These are phyloP conservation scores for Aquatica leii DNA, from an alignment of 2,888 invertebrate species.

Conservation along the genomic window DNA sequence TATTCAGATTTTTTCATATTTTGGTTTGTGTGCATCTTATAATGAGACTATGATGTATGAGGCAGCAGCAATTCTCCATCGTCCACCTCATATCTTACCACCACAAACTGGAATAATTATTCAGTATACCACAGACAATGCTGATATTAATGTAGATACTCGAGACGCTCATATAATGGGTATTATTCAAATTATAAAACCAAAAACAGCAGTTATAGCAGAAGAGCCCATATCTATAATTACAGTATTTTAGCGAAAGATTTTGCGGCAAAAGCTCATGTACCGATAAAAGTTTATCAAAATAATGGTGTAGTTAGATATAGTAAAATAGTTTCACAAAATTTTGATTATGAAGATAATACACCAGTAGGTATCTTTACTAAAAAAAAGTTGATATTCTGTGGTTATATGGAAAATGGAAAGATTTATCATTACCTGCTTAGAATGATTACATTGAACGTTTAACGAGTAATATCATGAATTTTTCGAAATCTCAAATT, in stretches of 20 bases:
- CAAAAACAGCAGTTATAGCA: constrained; percentile 3
- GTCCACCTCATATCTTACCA: not conserved
- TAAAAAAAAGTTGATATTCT: not conserved
- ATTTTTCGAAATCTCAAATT: not conserved
- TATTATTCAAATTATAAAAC: not conserved
- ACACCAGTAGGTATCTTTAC: not conserved
- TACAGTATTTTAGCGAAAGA: not conserved
- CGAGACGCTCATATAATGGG: not conserved
- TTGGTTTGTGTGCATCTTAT: too few species aligned
- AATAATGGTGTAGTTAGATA: not conserved
- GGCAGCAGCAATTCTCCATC: constrained; percentile 1
- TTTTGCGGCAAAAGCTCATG: not conserved
- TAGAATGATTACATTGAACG: not conserved
- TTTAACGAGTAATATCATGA: too few species aligned
- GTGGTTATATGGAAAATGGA: too few species aligned
- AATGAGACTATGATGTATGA: not conserved
- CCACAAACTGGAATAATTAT: not conserved
- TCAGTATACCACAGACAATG: not conserved
- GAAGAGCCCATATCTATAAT: not conserved
- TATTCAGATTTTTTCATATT: constrained; percentile 2
- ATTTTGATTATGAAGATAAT: not conserved
- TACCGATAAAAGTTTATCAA: not conserved
- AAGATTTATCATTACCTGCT: not conserved
- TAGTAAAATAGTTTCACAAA: not conserved
- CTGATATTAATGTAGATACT: not conserved